Evolutionary conservation across 1,140 invertebrate genomes (phyloP).

Genomic region (Hirudo medicinalis): DNA sequence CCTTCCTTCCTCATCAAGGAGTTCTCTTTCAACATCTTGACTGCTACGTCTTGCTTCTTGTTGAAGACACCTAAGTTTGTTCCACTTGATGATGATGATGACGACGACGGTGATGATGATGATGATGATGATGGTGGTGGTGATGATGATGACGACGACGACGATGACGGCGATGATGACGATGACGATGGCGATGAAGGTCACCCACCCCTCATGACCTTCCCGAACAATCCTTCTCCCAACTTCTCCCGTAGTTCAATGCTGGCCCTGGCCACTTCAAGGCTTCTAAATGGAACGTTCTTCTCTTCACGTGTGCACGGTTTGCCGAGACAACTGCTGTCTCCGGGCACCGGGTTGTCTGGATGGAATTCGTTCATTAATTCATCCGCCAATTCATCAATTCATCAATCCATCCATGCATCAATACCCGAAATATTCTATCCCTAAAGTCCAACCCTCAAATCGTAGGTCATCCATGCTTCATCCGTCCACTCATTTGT

Average conservation of each 20-base stretch:
- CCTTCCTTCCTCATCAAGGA: conserved; percentile 86
- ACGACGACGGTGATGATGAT: background rate
- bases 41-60: conserved; percentile 65
- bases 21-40: conserved; percentile 74
- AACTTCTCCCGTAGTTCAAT: conserved; percentile 65
- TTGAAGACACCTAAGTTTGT: background rate
- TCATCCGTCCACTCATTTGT: no score
- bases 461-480: no score
- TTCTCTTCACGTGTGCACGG: conserved; percentile 60
- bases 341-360: conserved; percentile 45
- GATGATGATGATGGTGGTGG: background rate
- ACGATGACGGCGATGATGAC: background rate
- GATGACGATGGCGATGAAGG: background rate
- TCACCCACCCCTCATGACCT: conserved; percentile 74
- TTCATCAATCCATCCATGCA: no score
- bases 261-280: conserved; percentile 23
- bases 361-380: background rate
- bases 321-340: conserved; percentile 79
- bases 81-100: background rate
- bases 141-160: background rate
- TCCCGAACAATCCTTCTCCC: conserved; percentile 87
- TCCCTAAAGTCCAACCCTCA: no score
- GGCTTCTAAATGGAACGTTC: conserved; percentile 26
- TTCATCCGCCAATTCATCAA: no score
- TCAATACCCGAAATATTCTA: no score